phyloP scores from a whole-genome alignment of 2,888 invertebrate genomes.

The Choreutis nemorana region DNA sequence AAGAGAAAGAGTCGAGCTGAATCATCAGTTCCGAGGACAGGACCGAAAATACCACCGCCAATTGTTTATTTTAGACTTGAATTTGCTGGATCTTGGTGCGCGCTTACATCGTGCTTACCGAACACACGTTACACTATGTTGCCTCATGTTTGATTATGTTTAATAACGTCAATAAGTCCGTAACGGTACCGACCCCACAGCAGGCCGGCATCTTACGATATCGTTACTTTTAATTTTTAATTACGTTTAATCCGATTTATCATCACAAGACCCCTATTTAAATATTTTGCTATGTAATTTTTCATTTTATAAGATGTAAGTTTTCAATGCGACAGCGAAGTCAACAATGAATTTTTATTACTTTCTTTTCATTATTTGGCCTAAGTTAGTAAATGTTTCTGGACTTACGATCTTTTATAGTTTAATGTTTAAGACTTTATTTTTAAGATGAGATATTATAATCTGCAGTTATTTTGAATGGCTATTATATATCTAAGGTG shows the following conservation, averaged over 20 bases:
- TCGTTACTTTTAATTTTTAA: slow-evolving; percentile 41
- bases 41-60: slow-evolving; percentile 64
- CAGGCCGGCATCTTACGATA: slow-evolving; percentile 26
- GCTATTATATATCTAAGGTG: slow-evolving; percentile 65
- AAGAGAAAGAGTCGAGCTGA: slow-evolving; percentile 76
- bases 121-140: slow-evolving; percentile 30
- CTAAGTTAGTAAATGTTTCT: slow-evolving; percentile 53
- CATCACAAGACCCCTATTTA: slow-evolving; percentile 29
- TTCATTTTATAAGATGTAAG: too few species aligned
- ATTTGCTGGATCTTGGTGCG: slow-evolving; percentile 17
- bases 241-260: slow-evolving; percentile 29
- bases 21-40: slow-evolving; percentile 51
- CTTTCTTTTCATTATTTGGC: slow-evolving; percentile 38
- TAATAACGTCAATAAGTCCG: too few species aligned
- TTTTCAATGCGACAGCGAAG: slow-evolving; percentile 43
- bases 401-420: slow-evolving; percentile 48
- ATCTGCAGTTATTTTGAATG: slow-evolving; percentile 66
- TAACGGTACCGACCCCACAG: too few species aligned
- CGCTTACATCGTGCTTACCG: slow-evolving; percentile 21
- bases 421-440: slow-evolving; percentile 61
- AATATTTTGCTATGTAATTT: too few species aligned
- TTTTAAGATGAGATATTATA: slow-evolving; percentile 66
- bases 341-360: slow-evolving; percentile 40
- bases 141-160: slow-evolving; percentile 43
- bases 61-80: slow-evolving; percentile 59